A percentile compares a stretch with the other conserved stretches of the same genome.
phyloP scores from a whole-genome alignment of 2,888 invertebrate species.

The Parelbella ahira region DNA sequence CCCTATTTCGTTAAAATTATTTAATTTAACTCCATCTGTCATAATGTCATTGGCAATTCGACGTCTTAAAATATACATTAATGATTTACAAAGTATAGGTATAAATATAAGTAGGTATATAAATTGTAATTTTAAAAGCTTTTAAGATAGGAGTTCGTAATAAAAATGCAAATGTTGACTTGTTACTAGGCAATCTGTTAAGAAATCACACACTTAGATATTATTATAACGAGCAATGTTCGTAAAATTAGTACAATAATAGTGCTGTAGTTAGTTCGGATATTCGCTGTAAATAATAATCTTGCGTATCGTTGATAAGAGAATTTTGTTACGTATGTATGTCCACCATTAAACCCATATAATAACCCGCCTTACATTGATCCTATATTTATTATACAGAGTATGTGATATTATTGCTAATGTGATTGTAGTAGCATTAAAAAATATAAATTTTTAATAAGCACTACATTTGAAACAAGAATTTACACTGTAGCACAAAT shows the following conservation, averaged over 20 bases:
- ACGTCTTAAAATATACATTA: too few species aligned
- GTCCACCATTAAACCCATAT: not conserved
- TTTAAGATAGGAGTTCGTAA: conserved; percentile 3
- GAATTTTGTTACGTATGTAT: not conserved
- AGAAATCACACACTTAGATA: conserved; percentile 30
- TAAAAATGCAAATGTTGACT: conserved; percentile 40
- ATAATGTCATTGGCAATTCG: conserved; percentile 57
- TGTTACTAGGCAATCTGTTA: conserved; percentile 42
- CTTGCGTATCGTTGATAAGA: not conserved
- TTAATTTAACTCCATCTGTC: not conserved
- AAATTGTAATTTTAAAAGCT: conserved; percentile 9
- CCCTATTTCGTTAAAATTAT: not conserved
- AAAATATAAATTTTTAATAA: too few species aligned
- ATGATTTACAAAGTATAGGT: too few species aligned
- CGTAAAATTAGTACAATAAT: conserved; percentile 55
- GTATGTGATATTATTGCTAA: not conserved
- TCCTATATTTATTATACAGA: conserved; percentile 1
- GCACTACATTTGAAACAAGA: not conserved
- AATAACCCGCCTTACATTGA: conserved; percentile 5
- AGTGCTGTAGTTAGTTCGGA: conserved; percentile 30
- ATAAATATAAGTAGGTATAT: conserved; percentile 26
- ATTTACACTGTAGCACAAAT: conserved; percentile 9
- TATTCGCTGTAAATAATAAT: conserved; percentile 11
- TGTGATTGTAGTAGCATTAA: too few species aligned
- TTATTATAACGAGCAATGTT: conserved; percentile 37